Base-by-base conservation (phyloP, 2,888 invertebrate genomes). In the Chloroclysta siterata region DNA sequence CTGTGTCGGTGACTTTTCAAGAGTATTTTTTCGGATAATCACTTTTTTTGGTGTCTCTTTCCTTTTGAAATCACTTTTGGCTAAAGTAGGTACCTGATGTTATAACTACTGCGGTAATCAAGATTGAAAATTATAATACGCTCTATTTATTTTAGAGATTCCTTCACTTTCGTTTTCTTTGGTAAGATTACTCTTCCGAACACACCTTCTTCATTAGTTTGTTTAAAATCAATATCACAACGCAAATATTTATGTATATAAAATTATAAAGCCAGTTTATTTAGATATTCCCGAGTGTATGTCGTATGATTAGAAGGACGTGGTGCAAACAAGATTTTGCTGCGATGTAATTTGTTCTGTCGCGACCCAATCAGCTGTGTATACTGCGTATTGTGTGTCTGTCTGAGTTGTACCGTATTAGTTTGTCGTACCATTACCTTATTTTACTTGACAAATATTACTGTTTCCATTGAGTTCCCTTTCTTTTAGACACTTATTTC, bases 301-400 rank as follows among this genome's bases (percentile, higher is more conserved):
- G 4, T 17, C 36, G 36, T 42, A 77, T 84, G 82, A 84, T 86
- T 82, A 85, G 77, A 76, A 80, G 81, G 65, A 75, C 76, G 70
- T 74, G 77, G 72, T 76, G 76, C 72, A 84, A 86, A 88, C 77
- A 74, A 82, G 82, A 78, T 87, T 87, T 81, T 48, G 58, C 60
- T 53, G 15, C 48, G 75, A 76, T 73, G 80, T 84, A 84, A 87
- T 88, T 85, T 86, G 74, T 79, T 77, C 75, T 81, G 88, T 79
- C 89, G 85, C 87, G 88, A 72, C 89, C 89, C 88, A 90, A 90
- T 90, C 90, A 90, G 82, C 56, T 72, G 69, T 70, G 41, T 53
- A 28, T 17, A 39, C 39, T 52, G 71, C 64, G 74, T 81, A 87
- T 87, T 89, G 83, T 88, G 73, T 53, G 66, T 64, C 59, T 70